Percentiles rank a stretch among this genome's conserved stretches.
Evolutionary conservation across 2,797 vertebrate genomes (phyloP).

Genomic region (Avahi laniger): DNA sequence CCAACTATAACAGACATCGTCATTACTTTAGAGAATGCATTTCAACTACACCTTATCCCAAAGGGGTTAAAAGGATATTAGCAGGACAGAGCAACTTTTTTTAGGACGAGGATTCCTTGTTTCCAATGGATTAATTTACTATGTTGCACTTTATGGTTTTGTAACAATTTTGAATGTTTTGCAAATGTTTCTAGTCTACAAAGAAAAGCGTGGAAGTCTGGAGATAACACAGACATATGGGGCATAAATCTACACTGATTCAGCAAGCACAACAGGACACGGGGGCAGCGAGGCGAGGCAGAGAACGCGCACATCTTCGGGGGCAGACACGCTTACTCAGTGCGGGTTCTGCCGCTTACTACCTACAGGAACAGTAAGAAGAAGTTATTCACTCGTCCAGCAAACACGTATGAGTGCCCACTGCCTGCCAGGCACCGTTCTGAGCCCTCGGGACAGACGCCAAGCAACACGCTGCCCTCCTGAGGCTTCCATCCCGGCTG

Average conservation of each 20-base stretch:
- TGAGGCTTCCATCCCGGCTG: neutral
- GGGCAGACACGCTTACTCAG: neutral
- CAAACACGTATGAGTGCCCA: neutral
- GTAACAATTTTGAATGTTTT: conserved; percentile 54
- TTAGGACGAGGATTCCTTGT: neutral
- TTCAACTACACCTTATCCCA: neutral
- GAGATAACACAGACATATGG: conserved; percentile 66
- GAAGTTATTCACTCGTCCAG: neutral
- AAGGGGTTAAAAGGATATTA: neutral
- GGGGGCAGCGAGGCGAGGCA: neutral
- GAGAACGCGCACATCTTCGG: neutral
- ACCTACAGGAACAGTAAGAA: neutral
- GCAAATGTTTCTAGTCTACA: conserved; percentile 63
- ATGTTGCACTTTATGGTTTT: conserved; percentile 14
- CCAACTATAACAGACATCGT: neutral
- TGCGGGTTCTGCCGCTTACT: neutral
- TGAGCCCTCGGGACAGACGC: neutral
- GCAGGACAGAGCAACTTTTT: neutral
- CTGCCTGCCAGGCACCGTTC: neutral
- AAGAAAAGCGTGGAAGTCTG: conserved; percentile 60
- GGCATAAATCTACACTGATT: conserved; percentile 48
- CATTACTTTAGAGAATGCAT: neutral
- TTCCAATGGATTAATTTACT: conserved; percentile 38
- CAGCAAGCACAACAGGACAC: neutral
- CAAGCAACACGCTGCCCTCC: neutral